These are phyloP conservation scores for Laspeyria flexula DNA, from an alignment of 2,888 invertebrate genomes.

Conservation along the genomic window DNA sequence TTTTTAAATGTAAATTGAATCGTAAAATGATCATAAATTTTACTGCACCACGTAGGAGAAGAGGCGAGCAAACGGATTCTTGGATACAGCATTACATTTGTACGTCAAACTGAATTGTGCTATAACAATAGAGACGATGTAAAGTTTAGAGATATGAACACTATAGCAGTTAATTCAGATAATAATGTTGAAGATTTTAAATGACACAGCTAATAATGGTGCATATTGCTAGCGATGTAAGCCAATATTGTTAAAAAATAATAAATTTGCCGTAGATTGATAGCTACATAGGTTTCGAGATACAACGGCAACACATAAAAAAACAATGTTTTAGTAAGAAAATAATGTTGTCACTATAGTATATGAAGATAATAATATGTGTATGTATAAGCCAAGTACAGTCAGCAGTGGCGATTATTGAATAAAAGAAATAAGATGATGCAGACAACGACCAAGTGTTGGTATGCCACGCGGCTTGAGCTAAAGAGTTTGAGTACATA, in stretches of 20 bases:
- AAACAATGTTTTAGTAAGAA: no score
- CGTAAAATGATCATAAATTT: constrained; percentile 70
- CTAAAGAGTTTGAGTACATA: constrained; percentile 24
- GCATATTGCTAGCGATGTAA: no score
- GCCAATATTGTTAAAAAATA: no score
- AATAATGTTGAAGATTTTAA: background rate
- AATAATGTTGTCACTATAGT: no score
- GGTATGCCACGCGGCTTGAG: background rate
- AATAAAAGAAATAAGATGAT: no score
- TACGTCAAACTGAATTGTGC: constrained; percentile 30
- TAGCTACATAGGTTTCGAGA: no score
- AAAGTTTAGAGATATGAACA: constrained; percentile 20
- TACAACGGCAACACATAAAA: no score
- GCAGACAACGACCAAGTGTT: constrained; percentile 16
- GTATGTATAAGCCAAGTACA: no score
- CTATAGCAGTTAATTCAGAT: constrained; percentile 12
- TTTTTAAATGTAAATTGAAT: constrained; percentile 75
- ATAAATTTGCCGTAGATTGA: no score
- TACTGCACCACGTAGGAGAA: constrained; percentile 58
- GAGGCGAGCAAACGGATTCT: constrained; percentile 44
- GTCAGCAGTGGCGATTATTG: no score
- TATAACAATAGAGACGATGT: constrained; percentile 42
- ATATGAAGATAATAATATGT: no score
- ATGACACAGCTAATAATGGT: no score
- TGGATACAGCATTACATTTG: constrained; percentile 30